Base-by-base conservation (phyloP, 2,797 vertebrate species). In the Tachyglossus aculeatus region DNA sequence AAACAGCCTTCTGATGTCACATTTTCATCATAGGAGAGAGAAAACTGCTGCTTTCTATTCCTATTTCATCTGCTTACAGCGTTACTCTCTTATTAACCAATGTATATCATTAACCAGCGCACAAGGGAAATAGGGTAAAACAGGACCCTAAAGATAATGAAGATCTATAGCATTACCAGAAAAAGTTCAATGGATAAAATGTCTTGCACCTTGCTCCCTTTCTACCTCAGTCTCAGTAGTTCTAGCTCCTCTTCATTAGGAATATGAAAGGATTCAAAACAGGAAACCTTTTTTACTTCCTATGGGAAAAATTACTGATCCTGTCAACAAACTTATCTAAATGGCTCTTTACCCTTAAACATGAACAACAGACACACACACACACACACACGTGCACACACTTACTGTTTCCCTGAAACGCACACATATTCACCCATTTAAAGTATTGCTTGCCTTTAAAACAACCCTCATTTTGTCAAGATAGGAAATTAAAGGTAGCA, bases 131-230 rank as follows among this genome's bases (percentile, higher is more conserved):
- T 44, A 67, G 66, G 32, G 73, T 71, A 16, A 69, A 77, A 52
- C 76, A 73, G 69, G 65, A 67, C 33, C 29, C 71, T 25, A 74
- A 12, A 57, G 78, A 77, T 88, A 90, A 88, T 85, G 88, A 89
- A 89, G 87, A 90, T 89, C 80, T 84, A 87, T 82, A 77, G 80
- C 79, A 63, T 72, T 73, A 29, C 68, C 73, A 88, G 82, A 6
- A 86, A 87, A 83, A 84, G 70, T 67, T 78, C 82, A 82, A 79
- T 82, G 90, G 74, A 80, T 77, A 79, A 76, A 71, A 61, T 2
- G 53, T 71, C 76, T 73, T 16, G 11, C 62, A 67, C 56, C 13
- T 19, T 14, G 10, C 69, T 72, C 58, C 65, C 63, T 10, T 43
- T 67, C 38, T 7, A 16, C n/a, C 45, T 32, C 39, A 14, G 0